phyloP scores from a whole-genome alignment of 2,113 vertebrate species.

The Tricholaema leucomelas region DNA sequence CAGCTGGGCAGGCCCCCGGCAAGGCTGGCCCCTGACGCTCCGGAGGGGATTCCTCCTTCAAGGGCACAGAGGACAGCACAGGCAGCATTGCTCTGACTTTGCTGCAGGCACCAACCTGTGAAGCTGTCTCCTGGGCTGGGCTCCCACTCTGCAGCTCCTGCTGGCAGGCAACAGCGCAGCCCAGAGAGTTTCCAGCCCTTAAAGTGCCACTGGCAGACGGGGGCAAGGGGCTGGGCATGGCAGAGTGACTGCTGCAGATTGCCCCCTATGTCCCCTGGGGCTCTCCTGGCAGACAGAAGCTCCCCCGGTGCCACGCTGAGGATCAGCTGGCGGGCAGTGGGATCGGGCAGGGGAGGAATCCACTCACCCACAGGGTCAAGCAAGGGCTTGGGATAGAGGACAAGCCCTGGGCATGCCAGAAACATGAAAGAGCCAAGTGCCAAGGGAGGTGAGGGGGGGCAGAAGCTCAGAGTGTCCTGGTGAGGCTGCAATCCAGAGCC shows the following conservation, averaged over 20 bases:
- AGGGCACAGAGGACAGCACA: constrained; percentile 44
- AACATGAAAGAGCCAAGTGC: not conserved
- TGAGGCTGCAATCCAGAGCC: not conserved
- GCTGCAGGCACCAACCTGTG: constrained; percentile 56
- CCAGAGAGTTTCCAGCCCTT: constrained; percentile 58
- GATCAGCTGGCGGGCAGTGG: accelerated
- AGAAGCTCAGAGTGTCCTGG: not conserved
- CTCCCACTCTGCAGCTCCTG: constrained; percentile 41
- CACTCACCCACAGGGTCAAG: not conserved
- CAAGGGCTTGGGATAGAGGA: not conserved
- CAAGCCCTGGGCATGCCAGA: not conserved
- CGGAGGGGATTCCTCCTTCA: constrained; percentile 49
- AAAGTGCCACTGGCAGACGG: not conserved
- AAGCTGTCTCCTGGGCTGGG: constrained; percentile 56
- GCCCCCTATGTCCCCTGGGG: accelerated
- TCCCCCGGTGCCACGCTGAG: not conserved
- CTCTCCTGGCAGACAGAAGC: not conserved
- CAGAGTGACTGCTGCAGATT: not conserved
- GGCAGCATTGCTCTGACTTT: constrained; percentile 40
- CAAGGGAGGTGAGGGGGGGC: not conserved
- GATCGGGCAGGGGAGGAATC: not conserved
- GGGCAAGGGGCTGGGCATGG: not conserved
- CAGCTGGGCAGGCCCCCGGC: constrained; percentile 40
- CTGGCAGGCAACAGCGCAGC: constrained; percentile 32
- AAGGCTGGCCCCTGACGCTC: constrained; percentile 27